Conservation (phyloP, 2,888 invertebrate genomes). For the Cheilosia grossa region DNA sequence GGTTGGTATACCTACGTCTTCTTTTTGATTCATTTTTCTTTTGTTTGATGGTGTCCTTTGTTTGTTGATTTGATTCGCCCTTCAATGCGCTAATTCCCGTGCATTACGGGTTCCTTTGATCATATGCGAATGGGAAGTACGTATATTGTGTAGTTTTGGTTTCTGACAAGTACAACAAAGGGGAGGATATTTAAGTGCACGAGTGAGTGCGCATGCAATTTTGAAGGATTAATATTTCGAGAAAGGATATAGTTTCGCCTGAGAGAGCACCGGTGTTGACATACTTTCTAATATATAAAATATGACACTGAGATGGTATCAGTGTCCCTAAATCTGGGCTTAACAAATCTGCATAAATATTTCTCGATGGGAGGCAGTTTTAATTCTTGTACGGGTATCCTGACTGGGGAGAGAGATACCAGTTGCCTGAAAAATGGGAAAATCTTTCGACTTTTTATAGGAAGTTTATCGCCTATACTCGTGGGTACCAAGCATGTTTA, state of each 20-base stretch:
- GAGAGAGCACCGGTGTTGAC: slow-evolving; percentile 47
- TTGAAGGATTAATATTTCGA: slow-evolving; percentile 39
- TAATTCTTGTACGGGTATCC: background rate
- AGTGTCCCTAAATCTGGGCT: background rate
- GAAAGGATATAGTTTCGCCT: slow-evolving; percentile 10
- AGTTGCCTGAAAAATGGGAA: too few species aligned
- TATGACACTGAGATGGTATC: slow-evolving; percentile 60
- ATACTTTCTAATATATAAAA: slow-evolving; percentile 16
- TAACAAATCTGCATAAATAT: background rate
- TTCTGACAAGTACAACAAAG: slow-evolving; percentile 39
- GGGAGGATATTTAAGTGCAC: slow-evolving; percentile 32
- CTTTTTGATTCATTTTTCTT: slow-evolving; percentile 21
- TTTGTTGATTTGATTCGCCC: slow-evolving; percentile 74
- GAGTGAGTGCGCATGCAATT: slow-evolving; percentile 57
- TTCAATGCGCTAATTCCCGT: slow-evolving; percentile 70
- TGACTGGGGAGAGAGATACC: too few species aligned
- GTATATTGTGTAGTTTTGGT: slow-evolving; percentile 22
- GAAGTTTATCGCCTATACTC: too few species aligned
- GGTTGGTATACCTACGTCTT: slow-evolving; percentile 1
- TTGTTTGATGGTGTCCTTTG: slow-evolving; percentile 69
- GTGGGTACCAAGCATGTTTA: too few species aligned
- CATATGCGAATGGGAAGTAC: slow-evolving; percentile 11
- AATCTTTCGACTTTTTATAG: too few species aligned
- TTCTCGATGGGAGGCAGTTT: background rate
- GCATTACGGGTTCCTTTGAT: slow-evolving; percentile 66